Conservation (phyloP, 2,888 invertebrate genomes). For the Acanthosepion pharaonis region DNA sequence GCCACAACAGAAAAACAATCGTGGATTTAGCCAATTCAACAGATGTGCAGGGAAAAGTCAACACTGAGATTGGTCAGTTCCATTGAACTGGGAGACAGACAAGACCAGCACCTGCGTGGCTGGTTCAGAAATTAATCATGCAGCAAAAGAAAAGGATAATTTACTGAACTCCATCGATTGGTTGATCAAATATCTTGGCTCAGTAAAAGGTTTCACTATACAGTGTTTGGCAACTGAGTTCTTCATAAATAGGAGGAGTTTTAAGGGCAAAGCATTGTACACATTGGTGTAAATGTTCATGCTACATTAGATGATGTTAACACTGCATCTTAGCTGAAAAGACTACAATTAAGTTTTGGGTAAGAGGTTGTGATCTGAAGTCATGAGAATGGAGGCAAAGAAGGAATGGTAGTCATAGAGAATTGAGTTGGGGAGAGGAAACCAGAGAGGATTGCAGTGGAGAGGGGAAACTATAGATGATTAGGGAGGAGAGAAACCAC, state of each 20-base stretch:
- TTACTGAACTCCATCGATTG: background rate
- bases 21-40: background rate
- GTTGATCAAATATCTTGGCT: background rate
- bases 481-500: background rate
- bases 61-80: background rate
- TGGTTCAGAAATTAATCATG: background rate
- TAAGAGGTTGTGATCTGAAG: slow-evolving; percentile 5
- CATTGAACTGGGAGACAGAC: background rate
- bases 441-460: too few relatives aligned
- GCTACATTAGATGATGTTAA: slow-evolving; percentile 20
- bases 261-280: background rate
- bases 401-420: too few relatives aligned
- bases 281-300: background rate
- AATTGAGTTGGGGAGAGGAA: background rate
- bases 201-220: background rate
- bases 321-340: background rate
- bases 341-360: background rate
- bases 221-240: background rate
- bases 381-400: background rate
- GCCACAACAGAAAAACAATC: background rate
- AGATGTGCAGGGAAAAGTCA: background rate
- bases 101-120: background rate
- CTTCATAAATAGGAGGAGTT: background rate
- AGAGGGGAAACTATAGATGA: background rate
- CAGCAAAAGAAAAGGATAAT: background rate